A percentile compares a stretch with the other conserved stretches of the same genome.
phyloP scores from a whole-genome alignment of 2,888 invertebrate species.

The Zootermopsis nevadensis region DNA sequence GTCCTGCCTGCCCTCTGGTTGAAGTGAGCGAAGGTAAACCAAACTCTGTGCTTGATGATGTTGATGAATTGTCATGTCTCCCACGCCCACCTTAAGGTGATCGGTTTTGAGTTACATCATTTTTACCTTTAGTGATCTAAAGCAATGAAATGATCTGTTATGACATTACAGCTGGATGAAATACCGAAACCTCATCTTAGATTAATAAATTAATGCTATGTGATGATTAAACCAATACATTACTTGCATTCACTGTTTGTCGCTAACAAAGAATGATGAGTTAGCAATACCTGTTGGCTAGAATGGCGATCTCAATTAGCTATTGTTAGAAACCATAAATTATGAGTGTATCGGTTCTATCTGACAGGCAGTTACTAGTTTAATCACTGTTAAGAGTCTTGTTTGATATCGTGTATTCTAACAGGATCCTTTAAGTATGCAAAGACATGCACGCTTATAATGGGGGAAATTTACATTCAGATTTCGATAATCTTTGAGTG shows the following conservation, averaged over 20 bases:
- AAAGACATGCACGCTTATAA: background rate
- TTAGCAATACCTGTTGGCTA: constrained; percentile 5
- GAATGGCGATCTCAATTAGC: constrained; percentile 29
- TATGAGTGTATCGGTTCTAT: background rate
- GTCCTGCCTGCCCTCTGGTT: too few species aligned
- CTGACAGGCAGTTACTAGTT: background rate
- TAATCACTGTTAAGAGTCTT: background rate
- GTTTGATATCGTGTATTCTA: background rate
- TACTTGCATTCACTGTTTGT: constrained; percentile 12
- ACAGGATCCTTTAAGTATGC: background rate
- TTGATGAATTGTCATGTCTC: too few species aligned
- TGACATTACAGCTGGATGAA: background rate
- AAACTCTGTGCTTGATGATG: too few species aligned
- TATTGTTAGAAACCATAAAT: constrained; percentile 32
- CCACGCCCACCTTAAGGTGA: too few species aligned
- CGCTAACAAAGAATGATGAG: constrained; percentile 26
- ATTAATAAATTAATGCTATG: constrained; percentile 7
- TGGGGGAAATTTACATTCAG: background rate
- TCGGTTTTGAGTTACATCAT: too few species aligned
- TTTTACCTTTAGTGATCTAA: too few species aligned
- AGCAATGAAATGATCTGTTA: too few species aligned
- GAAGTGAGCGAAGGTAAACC: too few species aligned
- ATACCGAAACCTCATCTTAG: constrained; percentile 1
- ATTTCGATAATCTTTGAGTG: background rate
- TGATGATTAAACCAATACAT: constrained; percentile 13